Evolutionary conservation across 2,888 invertebrate genomes (phyloP).

Genomic region (Matsumyia berberina): DNA sequence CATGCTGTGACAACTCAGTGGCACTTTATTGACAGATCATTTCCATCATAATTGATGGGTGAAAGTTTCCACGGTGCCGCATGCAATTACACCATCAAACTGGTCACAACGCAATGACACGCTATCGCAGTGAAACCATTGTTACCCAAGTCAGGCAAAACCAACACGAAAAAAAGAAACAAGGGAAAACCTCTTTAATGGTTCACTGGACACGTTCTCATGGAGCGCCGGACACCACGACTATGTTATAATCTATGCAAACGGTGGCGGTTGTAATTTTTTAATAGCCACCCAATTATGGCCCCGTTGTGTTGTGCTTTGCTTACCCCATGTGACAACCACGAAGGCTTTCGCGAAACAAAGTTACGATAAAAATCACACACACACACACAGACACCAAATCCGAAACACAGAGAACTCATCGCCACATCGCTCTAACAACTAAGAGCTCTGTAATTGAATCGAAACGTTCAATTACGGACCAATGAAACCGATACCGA

Average conservation of each 20-base stretch:
- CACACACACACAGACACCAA: constrained; percentile 2
- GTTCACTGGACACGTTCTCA: constrained; percentile 12
- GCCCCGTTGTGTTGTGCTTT: constrained; percentile 13
- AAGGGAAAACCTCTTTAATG: constrained; percentile 22
- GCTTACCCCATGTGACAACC: constrained; percentile 54
- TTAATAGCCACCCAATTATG: constrained; percentile 55
- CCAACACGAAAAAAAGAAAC: constrained; percentile 9
- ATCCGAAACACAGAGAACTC: constrained; percentile 14
- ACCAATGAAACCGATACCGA: constrained; percentile 58
- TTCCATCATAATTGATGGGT: constrained; percentile 64
- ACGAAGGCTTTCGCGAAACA: constrained; percentile 32
- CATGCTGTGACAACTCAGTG: constrained; percentile 65
- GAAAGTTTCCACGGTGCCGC: constrained; percentile 62
- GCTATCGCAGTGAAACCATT: constrained; percentile 31
- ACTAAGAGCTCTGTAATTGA: constrained; percentile 59
- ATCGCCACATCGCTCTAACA: constrained; percentile 33
- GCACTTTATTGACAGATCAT: constrained; percentile 74
- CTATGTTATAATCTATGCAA: constrained; percentile 41
- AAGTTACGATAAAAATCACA: constrained; percentile 29
- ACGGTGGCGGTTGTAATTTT: constrained; percentile 48
- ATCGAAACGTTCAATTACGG: constrained; percentile 72
- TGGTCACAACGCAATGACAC: constrained; percentile 34
- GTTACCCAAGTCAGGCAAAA: neutral
- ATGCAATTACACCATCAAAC: constrained; percentile 65
- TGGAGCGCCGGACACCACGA: neutral